Conservation (phyloP, 2,113 vertebrate genomes). For the Alectura lathami region DNA sequence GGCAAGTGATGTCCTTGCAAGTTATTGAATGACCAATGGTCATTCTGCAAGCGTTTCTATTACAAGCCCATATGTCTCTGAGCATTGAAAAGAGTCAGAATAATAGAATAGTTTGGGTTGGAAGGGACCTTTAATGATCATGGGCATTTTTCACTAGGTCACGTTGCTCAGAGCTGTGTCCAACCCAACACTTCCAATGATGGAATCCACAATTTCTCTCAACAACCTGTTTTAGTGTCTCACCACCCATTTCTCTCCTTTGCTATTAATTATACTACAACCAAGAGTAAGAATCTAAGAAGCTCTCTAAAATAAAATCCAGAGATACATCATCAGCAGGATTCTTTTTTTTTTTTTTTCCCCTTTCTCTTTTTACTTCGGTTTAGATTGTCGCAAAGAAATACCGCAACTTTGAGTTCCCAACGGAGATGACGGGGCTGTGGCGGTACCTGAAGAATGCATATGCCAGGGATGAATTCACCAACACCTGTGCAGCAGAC, state of each 20-base stretch:
- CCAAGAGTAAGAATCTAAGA: background rate
- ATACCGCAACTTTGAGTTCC: conserved; percentile 94
- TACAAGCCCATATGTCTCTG: background rate
- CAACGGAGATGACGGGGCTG: conserved; percentile 86
- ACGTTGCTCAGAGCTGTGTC: background rate
- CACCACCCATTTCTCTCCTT: background rate
- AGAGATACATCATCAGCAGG: background rate
- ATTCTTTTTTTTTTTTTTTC: background rate
- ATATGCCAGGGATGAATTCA: conserved; percentile 90
- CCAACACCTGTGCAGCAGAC: conserved; percentile 93
- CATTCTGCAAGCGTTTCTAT: background rate
- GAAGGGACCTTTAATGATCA: background rate
- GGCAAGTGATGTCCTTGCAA: background rate
- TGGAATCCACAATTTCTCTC: background rate
- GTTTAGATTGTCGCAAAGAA: conserved; percentile 92
- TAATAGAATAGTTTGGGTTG: background rate
- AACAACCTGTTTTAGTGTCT: background rate
- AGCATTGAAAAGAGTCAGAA: background rate
- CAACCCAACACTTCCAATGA: background rate
- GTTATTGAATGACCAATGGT: background rate
- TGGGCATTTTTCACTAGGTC: background rate
- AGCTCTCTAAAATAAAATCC: background rate
- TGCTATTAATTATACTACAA: background rate
- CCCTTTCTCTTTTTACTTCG: background rate
- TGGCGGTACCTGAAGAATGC: conserved; percentile 93